phyloP scores from a whole-genome alignment of 2,888 invertebrate species.

The Clepsis dumicolana region DNA sequence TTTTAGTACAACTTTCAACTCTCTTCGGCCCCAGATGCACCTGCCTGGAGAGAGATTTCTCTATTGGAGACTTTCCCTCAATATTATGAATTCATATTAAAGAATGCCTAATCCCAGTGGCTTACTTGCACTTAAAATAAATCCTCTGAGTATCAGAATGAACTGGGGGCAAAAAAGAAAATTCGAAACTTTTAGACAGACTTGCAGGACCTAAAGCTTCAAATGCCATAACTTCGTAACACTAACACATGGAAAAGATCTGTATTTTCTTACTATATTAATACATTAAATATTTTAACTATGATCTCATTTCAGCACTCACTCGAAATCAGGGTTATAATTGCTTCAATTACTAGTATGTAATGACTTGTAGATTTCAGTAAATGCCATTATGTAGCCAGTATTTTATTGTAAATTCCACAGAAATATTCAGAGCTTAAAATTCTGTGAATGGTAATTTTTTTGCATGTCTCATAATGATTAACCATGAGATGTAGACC shows the following conservation, averaged over 20 bases:
- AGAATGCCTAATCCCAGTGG: no score
- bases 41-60: no score
- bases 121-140: no score
- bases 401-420: not conserved
- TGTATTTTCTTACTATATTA: constrained; percentile 64
- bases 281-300: constrained; percentile 49
- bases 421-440: no score
- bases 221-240: constrained; percentile 24
- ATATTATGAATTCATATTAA: no score
- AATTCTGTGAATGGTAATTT: no score
- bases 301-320: constrained; percentile 67
- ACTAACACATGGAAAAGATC: constrained; percentile 35
- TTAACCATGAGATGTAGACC: no score
- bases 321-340: constrained; percentile 78
- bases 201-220: constrained; percentile 3
- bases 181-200: constrained; percentile 12
- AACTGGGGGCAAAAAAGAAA: not conserved
- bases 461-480: no score
- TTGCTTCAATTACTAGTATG: constrained; percentile 79
- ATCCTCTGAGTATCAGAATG: no score
- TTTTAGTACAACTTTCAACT: no score
- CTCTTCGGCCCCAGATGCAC: no score
- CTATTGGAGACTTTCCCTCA: no score
- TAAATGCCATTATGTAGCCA: constrained; percentile 45
- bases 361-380: constrained; percentile 65